Evolutionary conservation across 2,888 invertebrate species (phyloP).

Genomic region (Drosophila tripunctata): DNA sequence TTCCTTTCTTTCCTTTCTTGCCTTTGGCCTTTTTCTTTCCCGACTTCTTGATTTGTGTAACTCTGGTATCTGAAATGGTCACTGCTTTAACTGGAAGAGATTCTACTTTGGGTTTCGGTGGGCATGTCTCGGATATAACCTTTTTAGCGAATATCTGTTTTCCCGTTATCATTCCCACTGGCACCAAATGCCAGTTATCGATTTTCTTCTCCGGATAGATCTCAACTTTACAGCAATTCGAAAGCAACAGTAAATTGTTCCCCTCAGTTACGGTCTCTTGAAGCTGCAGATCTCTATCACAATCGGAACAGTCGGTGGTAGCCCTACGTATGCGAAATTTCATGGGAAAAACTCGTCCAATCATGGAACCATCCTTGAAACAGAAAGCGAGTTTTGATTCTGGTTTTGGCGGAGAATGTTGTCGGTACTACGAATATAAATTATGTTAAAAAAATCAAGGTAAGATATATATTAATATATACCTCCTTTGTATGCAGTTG

Average conservation of each 20-base stretch:
- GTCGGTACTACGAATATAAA: slow-evolving; percentile 15
- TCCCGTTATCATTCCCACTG: slow-evolving; percentile 42
- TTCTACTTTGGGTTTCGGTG: not conserved
- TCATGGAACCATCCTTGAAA: slow-evolving; percentile 39
- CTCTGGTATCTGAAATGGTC: not conserved
- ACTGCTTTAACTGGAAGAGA: not conserved
- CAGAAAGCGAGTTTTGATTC: slow-evolving; percentile 25
- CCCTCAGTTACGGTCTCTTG: slow-evolving; percentile 44
- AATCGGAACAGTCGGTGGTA: slow-evolving; percentile 28
- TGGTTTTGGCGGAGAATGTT: slow-evolving; percentile 24
- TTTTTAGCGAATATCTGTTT: slow-evolving; percentile 28
- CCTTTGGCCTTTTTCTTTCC: not conserved
- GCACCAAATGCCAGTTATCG: slow-evolving; percentile 51
- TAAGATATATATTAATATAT: not conserved
- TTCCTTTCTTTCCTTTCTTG: not conserved
- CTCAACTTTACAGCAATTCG: slow-evolving; percentile 52
- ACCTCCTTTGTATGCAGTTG: slow-evolving; percentile 39
- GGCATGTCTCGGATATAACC: slow-evolving; percentile 12
- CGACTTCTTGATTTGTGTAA: not conserved
- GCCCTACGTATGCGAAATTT: slow-evolving; percentile 39
- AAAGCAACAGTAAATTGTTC: slow-evolving; percentile 39
- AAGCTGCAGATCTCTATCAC: slow-evolving; percentile 20
- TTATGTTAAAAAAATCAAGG: not conserved
- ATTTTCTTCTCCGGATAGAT: slow-evolving; percentile 41
- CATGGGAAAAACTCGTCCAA: slow-evolving; percentile 51